A percentile compares a stretch with the other conserved stretches of the same genome.
phyloP scores from a whole-genome alignment of 2,113 vertebrate genomes.

The Nothobranchius kuhntae region DNA sequence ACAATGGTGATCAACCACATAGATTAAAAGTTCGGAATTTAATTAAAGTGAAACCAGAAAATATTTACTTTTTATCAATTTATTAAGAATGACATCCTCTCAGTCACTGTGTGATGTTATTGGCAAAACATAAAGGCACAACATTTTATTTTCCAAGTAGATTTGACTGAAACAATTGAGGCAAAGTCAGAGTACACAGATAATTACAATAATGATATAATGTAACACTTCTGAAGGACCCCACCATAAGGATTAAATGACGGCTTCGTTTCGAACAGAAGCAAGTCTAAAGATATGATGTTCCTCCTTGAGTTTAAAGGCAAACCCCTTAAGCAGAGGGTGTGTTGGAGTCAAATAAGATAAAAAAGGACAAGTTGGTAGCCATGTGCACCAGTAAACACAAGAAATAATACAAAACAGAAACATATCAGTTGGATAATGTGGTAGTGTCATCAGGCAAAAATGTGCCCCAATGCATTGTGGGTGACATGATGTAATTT shows the following conservation, averaged over 20 bases:
- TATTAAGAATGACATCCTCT: not conserved
- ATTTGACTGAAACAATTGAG: constrained; percentile 52
- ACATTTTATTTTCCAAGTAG: constrained; percentile 52
- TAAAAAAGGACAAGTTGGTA: constrained; percentile 27
- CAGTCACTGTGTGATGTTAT: constrained; percentile 58
- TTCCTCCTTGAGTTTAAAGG: constrained; percentile 8
- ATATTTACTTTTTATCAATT: not conserved
- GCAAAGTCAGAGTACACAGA: constrained; percentile 45
- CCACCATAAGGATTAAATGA: constrained; percentile 37
- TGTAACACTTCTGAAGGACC: constrained; percentile 29
- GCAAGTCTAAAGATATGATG: constrained; percentile 7
- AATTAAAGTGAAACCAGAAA: not conserved
- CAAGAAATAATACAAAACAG: constrained; percentile 34
- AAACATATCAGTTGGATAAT: constrained; percentile 52
- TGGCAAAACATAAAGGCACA: constrained; percentile 65
- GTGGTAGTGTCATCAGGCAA: constrained; percentile 61
- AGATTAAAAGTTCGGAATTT: no score
- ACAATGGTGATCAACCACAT: not conserved
- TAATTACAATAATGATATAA: constrained; percentile 23
- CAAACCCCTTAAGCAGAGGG: constrained; percentile 24
- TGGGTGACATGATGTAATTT: constrained; percentile 42
- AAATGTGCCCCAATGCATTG: constrained; percentile 56
- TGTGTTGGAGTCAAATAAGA: constrained; percentile 19
- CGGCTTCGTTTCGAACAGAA: constrained; percentile 30
- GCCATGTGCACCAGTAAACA: constrained; percentile 40